Conservation (phyloP, 2,888 invertebrate genomes). For the Plagodis dolabraria region DNA sequence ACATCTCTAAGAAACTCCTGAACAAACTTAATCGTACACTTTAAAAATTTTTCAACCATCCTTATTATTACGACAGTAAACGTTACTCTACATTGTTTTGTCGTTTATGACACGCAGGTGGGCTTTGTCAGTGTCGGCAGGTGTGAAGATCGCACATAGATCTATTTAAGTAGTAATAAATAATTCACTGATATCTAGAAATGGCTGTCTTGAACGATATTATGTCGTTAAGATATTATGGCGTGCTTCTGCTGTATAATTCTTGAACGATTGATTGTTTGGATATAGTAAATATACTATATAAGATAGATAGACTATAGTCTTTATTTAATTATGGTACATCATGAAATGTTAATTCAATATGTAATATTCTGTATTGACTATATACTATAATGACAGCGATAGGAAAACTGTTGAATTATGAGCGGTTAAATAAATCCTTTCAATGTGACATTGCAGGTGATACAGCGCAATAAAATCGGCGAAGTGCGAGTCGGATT, state of each 20-base stretch:
- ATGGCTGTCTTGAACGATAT: slow-evolving; percentile 17
- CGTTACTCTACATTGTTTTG: background rate
- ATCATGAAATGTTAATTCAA: background rate
- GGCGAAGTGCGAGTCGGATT: no score
- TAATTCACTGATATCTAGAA: slow-evolving; percentile 19
- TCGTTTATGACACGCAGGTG: background rate
- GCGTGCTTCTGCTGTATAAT: slow-evolving; percentile 9
- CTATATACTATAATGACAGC: no score
- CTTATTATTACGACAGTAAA: background rate
- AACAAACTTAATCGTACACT: slow-evolving; percentile 5
- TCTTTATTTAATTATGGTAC: slow-evolving; percentile 8
- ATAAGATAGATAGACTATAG: slow-evolving; percentile 2
- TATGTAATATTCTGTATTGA: no score
- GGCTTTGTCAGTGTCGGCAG: slow-evolving; percentile 4
- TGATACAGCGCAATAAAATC: no score
- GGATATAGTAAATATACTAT: slow-evolving; percentile 11
- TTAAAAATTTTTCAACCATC: background rate
- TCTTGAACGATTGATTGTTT: slow-evolving; percentile 16
- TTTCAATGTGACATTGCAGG: no score
- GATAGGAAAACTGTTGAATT: no score
- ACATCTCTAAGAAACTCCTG: slow-evolving; percentile 11
- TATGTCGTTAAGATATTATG: slow-evolving; percentile 25
- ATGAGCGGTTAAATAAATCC: no score
- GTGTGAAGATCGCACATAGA: slow-evolving; percentile 21
- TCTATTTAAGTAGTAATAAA: slow-evolving; percentile 22